Evolutionary conservation across 1,140 invertebrate species (phyloP).

Genomic region (Onthophagus taurus): DNA sequence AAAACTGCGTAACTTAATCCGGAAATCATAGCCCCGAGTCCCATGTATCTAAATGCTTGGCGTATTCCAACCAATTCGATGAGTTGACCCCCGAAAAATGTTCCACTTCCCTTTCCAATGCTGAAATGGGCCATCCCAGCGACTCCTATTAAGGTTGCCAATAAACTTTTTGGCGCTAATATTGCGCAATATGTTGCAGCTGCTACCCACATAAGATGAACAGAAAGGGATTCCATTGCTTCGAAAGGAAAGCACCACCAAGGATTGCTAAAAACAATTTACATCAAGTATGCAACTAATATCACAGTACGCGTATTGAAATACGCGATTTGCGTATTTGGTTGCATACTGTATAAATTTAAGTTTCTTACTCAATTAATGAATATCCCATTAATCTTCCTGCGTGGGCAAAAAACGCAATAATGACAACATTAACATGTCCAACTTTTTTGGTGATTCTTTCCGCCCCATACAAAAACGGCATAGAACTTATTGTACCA

Average conservation of each 20-base stretch:
- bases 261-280: constrained; percentile 42
- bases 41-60: constrained; percentile 67
- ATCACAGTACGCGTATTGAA: too few relatives aligned
- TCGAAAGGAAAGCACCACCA: constrained; percentile 83
- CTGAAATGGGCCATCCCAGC: constrained; percentile 76
- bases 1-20: constrained; percentile 59
- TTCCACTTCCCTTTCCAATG: constrained; percentile 67
- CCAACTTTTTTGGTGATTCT: constrained; percentile 70
- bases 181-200: constrained; percentile 74
- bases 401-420: constrained; percentile 73
- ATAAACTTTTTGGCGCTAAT: constrained; percentile 65
- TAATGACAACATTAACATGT: constrained; percentile 70
- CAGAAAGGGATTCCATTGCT: constrained; percentile 73
- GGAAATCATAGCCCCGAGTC: constrained; percentile 54
- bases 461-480: constrained; percentile 71
- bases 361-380: constrained; percentile 60
- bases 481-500: constrained; percentile 68
- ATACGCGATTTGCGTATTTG: too few relatives aligned
- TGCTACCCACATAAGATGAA: constrained; percentile 83
- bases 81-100: constrained; percentile 67
- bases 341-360: constrained; percentile 1
- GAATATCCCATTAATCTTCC: constrained; percentile 71
- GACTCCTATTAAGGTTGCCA: constrained; percentile 73
- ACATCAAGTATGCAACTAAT: constrained; percentile 4
- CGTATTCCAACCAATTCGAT: constrained; percentile 62